Conservation (phyloP, 1,140 invertebrate species). For the Prorops nasuta region DNA sequence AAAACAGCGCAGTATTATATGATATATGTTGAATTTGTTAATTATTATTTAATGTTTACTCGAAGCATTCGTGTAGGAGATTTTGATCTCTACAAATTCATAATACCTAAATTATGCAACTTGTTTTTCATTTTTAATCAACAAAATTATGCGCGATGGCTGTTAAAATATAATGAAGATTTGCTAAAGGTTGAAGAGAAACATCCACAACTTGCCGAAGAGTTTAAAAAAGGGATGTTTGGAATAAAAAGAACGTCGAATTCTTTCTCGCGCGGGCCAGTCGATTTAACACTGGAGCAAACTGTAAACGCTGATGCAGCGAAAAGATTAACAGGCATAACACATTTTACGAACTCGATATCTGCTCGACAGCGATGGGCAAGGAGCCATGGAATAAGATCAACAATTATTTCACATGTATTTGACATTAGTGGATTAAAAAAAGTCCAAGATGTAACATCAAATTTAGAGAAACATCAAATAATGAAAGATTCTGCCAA, state of each 20-base stretch:
- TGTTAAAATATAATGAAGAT: constrained; percentile 31
- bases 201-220: constrained; percentile 9
- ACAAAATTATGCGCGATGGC: constrained; percentile 35
- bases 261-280: constrained; percentile 9
- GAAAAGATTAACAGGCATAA: constrained; percentile 10
- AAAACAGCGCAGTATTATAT: constrained; percentile 41
- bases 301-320: constrained; percentile 19
- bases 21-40: constrained; percentile 30
- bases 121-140: constrained; percentile 42
- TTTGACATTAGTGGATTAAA: constrained; percentile 1
- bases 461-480: constrained; percentile 9
- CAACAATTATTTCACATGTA: constrained; percentile 11
- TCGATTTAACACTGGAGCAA: constrained; percentile 19
- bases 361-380: constrained; percentile 21
- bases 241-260: constrained; percentile 8
- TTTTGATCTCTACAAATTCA: constrained; percentile 14
- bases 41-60: constrained; percentile 32
- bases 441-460: constrained; percentile 5
- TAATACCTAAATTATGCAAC: constrained; percentile 34
- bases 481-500: constrained; percentile 10
- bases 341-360: constrained; percentile 13
- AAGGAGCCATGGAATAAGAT: constrained; percentile 14
- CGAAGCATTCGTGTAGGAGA: constrained; percentile 2
- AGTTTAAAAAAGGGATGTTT: not conserved
- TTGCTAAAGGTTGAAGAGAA: constrained; percentile 18